phyloP scores from a whole-genome alignment of 2,888 invertebrate species.

The Drosophila hamatofila region DNA sequence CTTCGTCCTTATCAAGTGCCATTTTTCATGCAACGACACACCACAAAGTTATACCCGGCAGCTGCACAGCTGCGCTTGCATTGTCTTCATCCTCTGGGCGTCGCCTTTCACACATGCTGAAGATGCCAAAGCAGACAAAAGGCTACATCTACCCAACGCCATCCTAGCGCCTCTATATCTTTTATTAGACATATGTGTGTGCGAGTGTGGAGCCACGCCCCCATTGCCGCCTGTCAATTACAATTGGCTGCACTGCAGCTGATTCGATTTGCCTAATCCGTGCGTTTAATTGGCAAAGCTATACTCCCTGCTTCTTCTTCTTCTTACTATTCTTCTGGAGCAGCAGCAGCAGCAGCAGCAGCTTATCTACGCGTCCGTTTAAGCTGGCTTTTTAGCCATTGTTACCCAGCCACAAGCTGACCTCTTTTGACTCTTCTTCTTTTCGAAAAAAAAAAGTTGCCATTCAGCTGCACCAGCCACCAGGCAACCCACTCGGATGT shows the following conservation, averaged over 20 bases:
- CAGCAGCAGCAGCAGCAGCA: neutral
- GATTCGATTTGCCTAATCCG: slow-evolving; percentile 56
- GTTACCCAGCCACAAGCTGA: slow-evolving; percentile 47
- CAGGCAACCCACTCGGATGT: slow-evolving; percentile 68
- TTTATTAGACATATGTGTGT: neutral
- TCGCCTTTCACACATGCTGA: slow-evolving; percentile 53
- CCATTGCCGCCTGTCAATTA: slow-evolving; percentile 26
- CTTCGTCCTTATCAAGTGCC: slow-evolving; percentile 71
- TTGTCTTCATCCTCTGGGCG: slow-evolving; percentile 44
- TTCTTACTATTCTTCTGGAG: slow-evolving; percentile 2
- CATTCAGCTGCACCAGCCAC: slow-evolving; percentile 8
- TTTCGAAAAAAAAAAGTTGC: slow-evolving; percentile 2
- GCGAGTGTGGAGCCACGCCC: neutral
- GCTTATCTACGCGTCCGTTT: slow-evolving; percentile 30
- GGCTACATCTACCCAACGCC: slow-evolving; percentile 1
- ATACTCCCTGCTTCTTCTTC: no score
- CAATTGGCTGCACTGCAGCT: slow-evolving; percentile 38
- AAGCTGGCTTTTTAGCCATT: slow-evolving; percentile 34
- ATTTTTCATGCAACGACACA: slow-evolving; percentile 77
- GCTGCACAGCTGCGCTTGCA: slow-evolving; percentile 24
- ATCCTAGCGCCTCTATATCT: slow-evolving; percentile 10
- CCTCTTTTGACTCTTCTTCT: slow-evolving; percentile 41
- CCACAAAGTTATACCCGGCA: slow-evolving; percentile 70
- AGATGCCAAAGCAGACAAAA: slow-evolving; percentile 57
- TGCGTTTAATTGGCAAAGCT: slow-evolving; percentile 41